A percentile compares a stretch with the other conserved stretches of the same genome.
These are phyloP conservation scores for Ardeotis arabs DNA, from an alignment of 2,113 vertebrate species.

Conservation along the genomic window DNA sequence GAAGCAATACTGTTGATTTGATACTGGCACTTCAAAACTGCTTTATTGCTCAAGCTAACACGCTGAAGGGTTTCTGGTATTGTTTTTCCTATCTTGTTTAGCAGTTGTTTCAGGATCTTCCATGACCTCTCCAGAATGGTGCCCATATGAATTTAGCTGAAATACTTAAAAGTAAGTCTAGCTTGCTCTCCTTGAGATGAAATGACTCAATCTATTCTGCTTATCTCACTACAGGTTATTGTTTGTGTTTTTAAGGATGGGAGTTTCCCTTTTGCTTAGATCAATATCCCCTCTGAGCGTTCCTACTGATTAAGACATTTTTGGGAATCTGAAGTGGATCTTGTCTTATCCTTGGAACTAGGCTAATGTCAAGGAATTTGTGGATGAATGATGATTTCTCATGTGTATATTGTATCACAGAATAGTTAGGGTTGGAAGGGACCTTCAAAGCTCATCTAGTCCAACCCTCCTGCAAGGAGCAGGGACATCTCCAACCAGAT, in stretches of 20 bases:
- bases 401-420: neutral
- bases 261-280: neutral
- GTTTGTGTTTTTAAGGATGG: neutral
- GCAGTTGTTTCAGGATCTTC: neutral
- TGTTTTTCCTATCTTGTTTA: neutral
- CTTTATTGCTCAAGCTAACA: constrained; percentile 4
- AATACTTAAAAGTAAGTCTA: neutral
- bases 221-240: neutral
- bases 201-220: neutral
- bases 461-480: too few species aligned
- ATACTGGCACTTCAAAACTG: constrained; percentile 19
- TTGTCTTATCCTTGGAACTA: neutral
- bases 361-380: neutral
- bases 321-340: neutral
- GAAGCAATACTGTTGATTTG: constrained; percentile 29
- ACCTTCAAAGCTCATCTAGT: too few species aligned
- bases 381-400: neutral
- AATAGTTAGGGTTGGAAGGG: too few species aligned
- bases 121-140: neutral
- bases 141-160: neutral
- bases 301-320: neutral
- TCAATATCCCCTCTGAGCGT: neutral
- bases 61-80: neutral
- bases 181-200: neutral
- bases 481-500: too few species aligned